Evolutionary conservation across 2,113 vertebrate genomes (phyloP), one percentile per base, ranked within the genome.

Genomic region (Phainopepla nitens): DNA sequence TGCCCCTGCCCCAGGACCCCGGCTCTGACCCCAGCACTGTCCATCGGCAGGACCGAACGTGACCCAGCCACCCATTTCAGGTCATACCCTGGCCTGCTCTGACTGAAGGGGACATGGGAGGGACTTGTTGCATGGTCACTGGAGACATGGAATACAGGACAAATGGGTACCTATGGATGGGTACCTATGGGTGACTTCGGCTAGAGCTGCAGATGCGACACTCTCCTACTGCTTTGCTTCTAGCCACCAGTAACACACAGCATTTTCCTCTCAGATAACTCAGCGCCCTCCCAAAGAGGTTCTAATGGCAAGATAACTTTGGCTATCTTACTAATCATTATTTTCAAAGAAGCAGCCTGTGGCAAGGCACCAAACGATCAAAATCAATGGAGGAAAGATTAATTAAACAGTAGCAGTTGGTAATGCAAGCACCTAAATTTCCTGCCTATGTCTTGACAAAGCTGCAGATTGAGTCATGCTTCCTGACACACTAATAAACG

Each of bases 401-500:
- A 64, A 64, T 65, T 47, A 49, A 91, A 64, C 21, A 64, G 89
- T 44, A 57, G 79, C 83, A 84, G 79, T 27, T 97, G 88, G 64
- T 71, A 95, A 60, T 50, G 31, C 66, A 93, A 89, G 61, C 47
- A 73, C 87, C 75, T 94, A 80, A 56, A 96, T 95, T 95, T 95
- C 96, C 95, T 94, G 88, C 29, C 65, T 82, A 13, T 81, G 75
- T 41, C 95, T 80, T 72, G 58, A 87, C 71, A 91, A 95, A 96
- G 82, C 36, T 77, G 88, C 56, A 68, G 79, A 91, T 82, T 93
- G 95, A 95, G 69, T 96, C 91, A 70, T 70, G 71, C 66, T 97
- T 93, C 94, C 95, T 86, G 89, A 72, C 35, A 78, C 66, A 66
- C 69, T 91, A 94, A 95, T 91, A 50, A 95, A 92, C 94, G 71